phyloP scores from a whole-genome alignment of 2,888 invertebrate species.

The Eristalis pertinax region DNA sequence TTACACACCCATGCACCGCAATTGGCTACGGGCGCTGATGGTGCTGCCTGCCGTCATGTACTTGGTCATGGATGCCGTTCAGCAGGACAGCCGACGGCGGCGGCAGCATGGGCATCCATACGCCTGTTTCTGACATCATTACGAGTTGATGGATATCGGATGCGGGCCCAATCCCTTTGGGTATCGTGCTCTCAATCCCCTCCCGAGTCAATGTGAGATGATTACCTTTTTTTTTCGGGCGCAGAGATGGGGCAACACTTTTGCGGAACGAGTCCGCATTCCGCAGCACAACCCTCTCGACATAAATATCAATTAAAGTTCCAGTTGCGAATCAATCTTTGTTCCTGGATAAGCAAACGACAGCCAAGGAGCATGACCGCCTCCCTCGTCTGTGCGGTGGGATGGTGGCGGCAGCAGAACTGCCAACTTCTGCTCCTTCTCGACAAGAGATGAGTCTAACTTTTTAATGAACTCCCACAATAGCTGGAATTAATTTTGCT shows the following conservation, averaged over 20 bases:
- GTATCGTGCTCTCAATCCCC: slow-evolving; percentile 40
- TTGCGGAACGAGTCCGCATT: neutral
- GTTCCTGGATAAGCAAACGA: slow-evolving; percentile 2
- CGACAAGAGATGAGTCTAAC: slow-evolving; percentile 36
- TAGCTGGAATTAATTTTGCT: slow-evolving; percentile 64
- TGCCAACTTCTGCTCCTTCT: slow-evolving; percentile 41
- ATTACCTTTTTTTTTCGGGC: slow-evolving; percentile 12
- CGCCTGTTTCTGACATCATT: slow-evolving; percentile 58
- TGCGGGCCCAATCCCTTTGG: slow-evolving; percentile 61
- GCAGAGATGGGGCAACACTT: neutral
- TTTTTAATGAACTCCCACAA: slow-evolving; percentile 69
- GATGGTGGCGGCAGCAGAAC: neutral
- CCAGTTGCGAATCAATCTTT: slow-evolving; percentile 44
- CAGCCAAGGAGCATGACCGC: neutral
- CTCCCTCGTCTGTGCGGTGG: neutral
- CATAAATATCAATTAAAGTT: slow-evolving; percentile 41
- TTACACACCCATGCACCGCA: slow-evolving; percentile 48
- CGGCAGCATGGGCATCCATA: slow-evolving; percentile 32
- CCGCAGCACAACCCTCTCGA: neutral
- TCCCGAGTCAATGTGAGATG: slow-evolving; percentile 11
- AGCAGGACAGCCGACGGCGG: neutral
- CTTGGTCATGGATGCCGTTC: neutral
- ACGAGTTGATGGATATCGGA: slow-evolving; percentile 62
- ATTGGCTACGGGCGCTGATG: slow-evolving; percentile 40
- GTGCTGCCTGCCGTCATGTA: slow-evolving; percentile 4